phyloP scores from a whole-genome alignment of 2,888 invertebrate genomes.

The Sinohyriopsis cumingii region DNA sequence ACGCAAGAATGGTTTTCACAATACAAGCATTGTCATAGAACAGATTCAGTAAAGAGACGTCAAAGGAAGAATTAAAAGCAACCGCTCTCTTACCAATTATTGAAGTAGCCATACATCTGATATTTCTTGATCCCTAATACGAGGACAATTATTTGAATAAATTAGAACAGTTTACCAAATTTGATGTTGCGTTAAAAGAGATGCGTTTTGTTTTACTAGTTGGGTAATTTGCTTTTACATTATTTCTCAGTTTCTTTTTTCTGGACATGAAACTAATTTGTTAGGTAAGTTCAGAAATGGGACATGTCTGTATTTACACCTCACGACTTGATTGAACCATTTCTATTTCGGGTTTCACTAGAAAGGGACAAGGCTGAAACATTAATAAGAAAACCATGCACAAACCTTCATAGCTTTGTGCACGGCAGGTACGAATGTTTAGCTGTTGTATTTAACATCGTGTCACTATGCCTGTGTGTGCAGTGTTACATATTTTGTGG shows the following conservation, averaged over 20 bases:
- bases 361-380: slow-evolving; percentile 79
- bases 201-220: neutral
- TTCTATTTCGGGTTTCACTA: slow-evolving; percentile 78
- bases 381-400: slow-evolving; percentile 84
- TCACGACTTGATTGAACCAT: slow-evolving; percentile 91
- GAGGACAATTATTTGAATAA: too few species aligned
- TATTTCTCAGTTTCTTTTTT: slow-evolving; percentile 14
- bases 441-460: neutral
- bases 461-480: neutral
- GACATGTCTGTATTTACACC: slow-evolving; percentile 94
- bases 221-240: neutral
- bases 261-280: slow-evolving; percentile 94
- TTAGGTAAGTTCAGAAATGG: slow-evolving; percentile 93
- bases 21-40: too few species aligned
- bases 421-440: slow-evolving; percentile 84
- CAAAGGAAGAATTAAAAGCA: too few species aligned
- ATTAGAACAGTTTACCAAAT: too few species aligned
- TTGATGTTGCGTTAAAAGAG: too few species aligned
- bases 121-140: too few species aligned
- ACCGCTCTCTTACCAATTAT: too few species aligned
- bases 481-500: neutral
- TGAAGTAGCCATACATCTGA: too few species aligned
- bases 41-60: too few species aligned
- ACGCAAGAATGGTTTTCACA: too few species aligned
- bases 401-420: slow-evolving; percentile 92